These are phyloP conservation scores for Hippoglossus stenolepis DNA, from an alignment of 2,113 vertebrate species.

Conservation along the genomic window DNA sequence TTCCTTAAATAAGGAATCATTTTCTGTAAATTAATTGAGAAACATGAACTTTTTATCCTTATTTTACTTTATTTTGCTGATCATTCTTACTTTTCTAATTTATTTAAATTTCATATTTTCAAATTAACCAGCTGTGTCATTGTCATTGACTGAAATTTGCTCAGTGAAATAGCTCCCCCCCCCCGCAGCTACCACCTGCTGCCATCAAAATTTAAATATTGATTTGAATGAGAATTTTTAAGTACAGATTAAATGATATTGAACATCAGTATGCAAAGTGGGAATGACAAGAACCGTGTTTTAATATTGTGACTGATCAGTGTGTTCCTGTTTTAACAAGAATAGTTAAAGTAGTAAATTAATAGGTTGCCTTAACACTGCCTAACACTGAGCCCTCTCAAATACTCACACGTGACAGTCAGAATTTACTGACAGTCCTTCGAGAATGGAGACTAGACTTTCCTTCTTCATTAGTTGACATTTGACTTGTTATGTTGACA, in stretches of 20 bases:
- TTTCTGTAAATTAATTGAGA: background rate
- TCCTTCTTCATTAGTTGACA: constrained; percentile 16
- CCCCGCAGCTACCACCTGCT: background rate
- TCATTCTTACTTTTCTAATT: background rate
- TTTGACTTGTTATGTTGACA: constrained; percentile 11
- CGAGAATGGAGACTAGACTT: background rate
- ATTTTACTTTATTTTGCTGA: background rate
- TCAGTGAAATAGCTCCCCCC: background rate
- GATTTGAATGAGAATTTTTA: background rate
- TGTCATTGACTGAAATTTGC: background rate
- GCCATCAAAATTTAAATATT: constrained; percentile 9
- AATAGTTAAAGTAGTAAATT: too few relatives aligned
- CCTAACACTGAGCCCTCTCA: too few relatives aligned
- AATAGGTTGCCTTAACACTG: too few relatives aligned
- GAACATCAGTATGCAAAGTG: background rate
- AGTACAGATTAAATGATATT: background rate
- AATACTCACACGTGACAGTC: too few relatives aligned
- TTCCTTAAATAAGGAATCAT: too few relatives aligned
- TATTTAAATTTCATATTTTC: background rate
- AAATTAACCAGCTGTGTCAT: constrained; percentile 3
- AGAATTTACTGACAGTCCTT: background rate
- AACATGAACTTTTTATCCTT: background rate
- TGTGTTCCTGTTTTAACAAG: too few relatives aligned
- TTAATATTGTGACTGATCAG: too few relatives aligned
- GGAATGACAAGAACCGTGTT: too few relatives aligned